Conservation (phyloP, 2,113 vertebrate species). For the Cynocephalus volans region DNA sequence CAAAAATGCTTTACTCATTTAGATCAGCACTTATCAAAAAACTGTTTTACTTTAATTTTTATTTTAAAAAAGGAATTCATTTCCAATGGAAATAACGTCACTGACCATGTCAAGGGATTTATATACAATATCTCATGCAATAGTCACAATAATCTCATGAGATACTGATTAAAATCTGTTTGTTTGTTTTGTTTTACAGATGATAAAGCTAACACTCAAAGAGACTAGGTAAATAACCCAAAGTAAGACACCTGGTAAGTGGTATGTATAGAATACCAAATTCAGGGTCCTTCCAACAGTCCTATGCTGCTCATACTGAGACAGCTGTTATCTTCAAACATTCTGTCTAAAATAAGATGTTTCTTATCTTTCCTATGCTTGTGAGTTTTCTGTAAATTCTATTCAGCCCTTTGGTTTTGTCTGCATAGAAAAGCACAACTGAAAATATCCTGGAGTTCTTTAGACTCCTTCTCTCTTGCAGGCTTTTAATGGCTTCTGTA, state of each 20-base stretch:
- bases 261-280: fast-evolving
- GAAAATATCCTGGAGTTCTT: neutral
- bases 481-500: neutral
- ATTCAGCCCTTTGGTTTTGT: neutral
- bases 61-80: neutral
- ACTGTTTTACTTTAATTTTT: neutral
- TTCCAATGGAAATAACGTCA: neutral
- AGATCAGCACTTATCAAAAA: neutral
- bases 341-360: neutral
- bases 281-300: neutral
- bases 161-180: neutral
- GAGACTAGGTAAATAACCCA: neutral
- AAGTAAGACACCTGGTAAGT: neutral
- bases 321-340: neutral
- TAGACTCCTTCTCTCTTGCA: neutral
- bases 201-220: neutral
- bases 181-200: neutral
- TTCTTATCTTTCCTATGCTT: neutral
- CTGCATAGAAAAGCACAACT: neutral
- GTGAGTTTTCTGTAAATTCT: neutral
- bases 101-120: neutral
- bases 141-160: neutral
- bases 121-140: neutral
- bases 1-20: neutral
- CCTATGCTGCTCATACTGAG: neutral